Base-by-base conservation (phyloP, 2,113 vertebrate genomes). In the Zosterops pallidus region DNA sequence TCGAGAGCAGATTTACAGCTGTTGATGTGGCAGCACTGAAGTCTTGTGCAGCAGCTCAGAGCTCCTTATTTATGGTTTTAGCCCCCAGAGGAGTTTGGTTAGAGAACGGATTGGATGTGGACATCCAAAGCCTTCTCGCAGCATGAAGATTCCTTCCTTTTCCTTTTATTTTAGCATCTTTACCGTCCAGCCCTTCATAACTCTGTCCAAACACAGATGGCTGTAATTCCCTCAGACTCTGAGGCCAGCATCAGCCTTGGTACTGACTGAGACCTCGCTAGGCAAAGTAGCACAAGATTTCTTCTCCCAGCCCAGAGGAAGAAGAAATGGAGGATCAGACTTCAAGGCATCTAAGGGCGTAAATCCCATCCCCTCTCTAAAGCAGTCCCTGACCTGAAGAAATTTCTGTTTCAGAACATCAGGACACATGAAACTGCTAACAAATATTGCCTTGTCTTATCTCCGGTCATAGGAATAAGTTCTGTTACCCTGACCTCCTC, bases 21-120 rank as follows among this genome's bases (percentile, higher is more conserved):
- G 88, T 90, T 91, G 95, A 92, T 91, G 79, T 89, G 94, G 92
- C 92, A 89, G 81, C 41, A 67, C 88, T 76, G 94, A 90, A 90
- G 83, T 46, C 94, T 87, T 12, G 3, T 4, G 17, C 9, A 1
- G 93, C 55, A 90, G 87, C 79, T 93, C 63, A 60, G 56, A 77
- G 74, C 72, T 85, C 55, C 59, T 91, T 86, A 86, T 92, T 96
- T 95, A 95, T 7, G 37, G 64, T 67, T 95, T 90, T 71, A 95
- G 62, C 64, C 31, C 76, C 89, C 92, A 17, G 57, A 90, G 81
- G 92, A 87, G 46, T 69, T 96, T 87, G 75, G 72, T 65, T 85
- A 80, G 79, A 82, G 84, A 90, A 57, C 1, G 2, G 50, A 72
- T 83, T 59, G 88, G 50, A 71, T 56, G 24, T 83, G 84, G 89